A percentile compares a stretch with the other conserved stretches of the same genome.
Conservation (phyloP, 2,797 vertebrate genomes). For the Rousettus madagascariensis region DNA sequence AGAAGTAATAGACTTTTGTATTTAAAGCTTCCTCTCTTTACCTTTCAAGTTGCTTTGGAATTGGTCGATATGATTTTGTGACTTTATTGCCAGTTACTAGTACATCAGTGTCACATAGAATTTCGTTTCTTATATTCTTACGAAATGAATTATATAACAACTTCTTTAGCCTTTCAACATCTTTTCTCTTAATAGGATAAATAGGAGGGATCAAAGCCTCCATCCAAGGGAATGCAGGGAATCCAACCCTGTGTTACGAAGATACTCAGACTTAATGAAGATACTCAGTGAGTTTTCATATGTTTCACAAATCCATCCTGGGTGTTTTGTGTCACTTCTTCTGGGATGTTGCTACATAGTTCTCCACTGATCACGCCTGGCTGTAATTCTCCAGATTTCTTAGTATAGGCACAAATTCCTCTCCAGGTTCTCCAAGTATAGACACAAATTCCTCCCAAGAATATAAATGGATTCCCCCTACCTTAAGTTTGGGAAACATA, state of each 20-base stretch:
- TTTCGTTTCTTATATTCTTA: conserved; percentile 7
- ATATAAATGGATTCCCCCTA: not conserved
- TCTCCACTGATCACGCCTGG: not conserved
- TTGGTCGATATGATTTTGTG: not conserved
- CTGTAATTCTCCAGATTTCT: not conserved
- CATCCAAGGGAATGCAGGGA: not conserved
- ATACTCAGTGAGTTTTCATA: not conserved
- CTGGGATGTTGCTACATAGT: not conserved
- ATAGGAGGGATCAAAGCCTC: not conserved
- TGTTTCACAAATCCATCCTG: not conserved
- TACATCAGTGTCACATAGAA: not conserved
- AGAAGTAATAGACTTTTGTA: not conserved
- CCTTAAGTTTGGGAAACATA: not conserved
- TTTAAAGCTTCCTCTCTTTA: conserved; percentile 16
- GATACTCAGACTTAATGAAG: not conserved
- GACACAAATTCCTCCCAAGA: not conserved
- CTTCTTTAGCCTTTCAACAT: not conserved
- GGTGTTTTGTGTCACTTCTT: not conserved
- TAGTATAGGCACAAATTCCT: not conserved
- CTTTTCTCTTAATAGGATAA: conserved; percentile 23
- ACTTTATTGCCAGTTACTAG: not conserved
- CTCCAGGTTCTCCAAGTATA: not conserved
- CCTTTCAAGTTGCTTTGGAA: not conserved
- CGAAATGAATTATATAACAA: not conserved
- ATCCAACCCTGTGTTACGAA: no score